Conservation (phyloP, 1,140 invertebrate genomes). For the Akabosia matsudoensis region DNA sequence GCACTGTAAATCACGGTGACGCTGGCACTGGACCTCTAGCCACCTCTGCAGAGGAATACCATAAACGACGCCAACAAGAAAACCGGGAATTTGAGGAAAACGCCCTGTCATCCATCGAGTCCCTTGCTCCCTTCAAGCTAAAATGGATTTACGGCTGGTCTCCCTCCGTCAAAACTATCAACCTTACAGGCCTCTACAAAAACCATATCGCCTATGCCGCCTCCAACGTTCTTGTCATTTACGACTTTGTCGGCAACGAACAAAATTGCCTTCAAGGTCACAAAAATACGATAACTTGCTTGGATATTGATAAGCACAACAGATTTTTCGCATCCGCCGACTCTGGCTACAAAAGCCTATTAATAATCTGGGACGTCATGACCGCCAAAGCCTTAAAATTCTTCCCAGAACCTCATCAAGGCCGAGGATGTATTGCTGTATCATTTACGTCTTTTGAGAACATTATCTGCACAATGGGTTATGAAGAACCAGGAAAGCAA, state of each 20-base stretch:
- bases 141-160: slow-evolving; percentile 38
- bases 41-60: neutral
- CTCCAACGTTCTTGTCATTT: slow-evolving; percentile 38
- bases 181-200: slow-evolving; percentile 38
- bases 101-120: neutral
- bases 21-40: neutral
- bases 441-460: neutral
- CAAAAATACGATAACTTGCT: slow-evolving; percentile 34
- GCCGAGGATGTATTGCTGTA: neutral
- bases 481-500: slow-evolving; percentile 16
- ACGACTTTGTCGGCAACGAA: slow-evolving; percentile 37
- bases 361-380: slow-evolving; percentile 41
- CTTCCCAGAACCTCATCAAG: slow-evolving; percentile 15
- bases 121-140: slow-evolving; percentile 26
- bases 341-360: slow-evolving; percentile 23
- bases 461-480: neutral
- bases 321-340: slow-evolving; percentile 38
- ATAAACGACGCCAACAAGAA: neutral
- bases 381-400: slow-evolving; percentile 20
- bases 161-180: slow-evolving; percentile 22
- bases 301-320: slow-evolving; percentile 17
- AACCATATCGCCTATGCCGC: slow-evolving; percentile 37
- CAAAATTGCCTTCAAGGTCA: slow-evolving; percentile 44
- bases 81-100: neutral
- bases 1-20: neutral